phyloP scores from a whole-genome alignment of 2,888 invertebrate genomes.

The Drosophila maculinotata region DNA sequence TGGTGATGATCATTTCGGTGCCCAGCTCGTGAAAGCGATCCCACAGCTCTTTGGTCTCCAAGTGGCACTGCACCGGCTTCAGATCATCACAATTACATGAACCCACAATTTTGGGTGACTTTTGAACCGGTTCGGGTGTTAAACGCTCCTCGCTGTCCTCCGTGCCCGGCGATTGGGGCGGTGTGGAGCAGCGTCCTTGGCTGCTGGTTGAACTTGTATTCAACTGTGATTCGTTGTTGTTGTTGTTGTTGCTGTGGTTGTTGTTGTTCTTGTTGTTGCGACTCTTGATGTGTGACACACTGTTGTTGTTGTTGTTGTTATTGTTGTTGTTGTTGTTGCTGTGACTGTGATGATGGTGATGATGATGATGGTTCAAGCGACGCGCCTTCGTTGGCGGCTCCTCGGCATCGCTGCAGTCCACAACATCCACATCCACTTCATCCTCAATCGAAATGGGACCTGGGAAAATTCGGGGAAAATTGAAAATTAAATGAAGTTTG shows the following conservation, averaged over 20 bases:
- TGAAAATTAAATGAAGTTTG: constrained; percentile 38
- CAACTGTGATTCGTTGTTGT: constrained; percentile 62
- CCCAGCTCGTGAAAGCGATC: constrained; percentile 97
- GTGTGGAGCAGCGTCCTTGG: constrained; percentile 84
- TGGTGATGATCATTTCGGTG: constrained; percentile 99
- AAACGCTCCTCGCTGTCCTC: constrained; percentile 84
- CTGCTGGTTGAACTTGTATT: constrained; percentile 82
- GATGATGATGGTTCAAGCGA: constrained; percentile 72
- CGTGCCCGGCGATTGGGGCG: constrained; percentile 84
- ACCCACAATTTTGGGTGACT: constrained; percentile 87
- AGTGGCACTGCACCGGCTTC: constrained; percentile 93
- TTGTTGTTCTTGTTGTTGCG: constrained; percentile 49
- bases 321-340: constrained; percentile 45
- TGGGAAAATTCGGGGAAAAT: constrained; percentile 56
- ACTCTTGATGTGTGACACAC: constrained; percentile 59
- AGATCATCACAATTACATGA: constrained; percentile 93
- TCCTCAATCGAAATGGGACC: constrained; percentile 87
- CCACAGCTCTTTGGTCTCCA: constrained; percentile 98
- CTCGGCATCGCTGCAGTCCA: constrained; percentile 89
- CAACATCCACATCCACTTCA: constrained; percentile 90
- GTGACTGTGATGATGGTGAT: constrained; percentile 38
- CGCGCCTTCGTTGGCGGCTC: constrained; percentile 83
- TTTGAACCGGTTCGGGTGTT: constrained; percentile 84
- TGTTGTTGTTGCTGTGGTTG: constrained; percentile 53
- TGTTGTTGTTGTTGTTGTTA: constrained; percentile 50